Evolutionary conservation across 2,888 invertebrate species (phyloP), one percentile per base, ranked within the genome.

Genomic region (Lutraria lutraria): DNA sequence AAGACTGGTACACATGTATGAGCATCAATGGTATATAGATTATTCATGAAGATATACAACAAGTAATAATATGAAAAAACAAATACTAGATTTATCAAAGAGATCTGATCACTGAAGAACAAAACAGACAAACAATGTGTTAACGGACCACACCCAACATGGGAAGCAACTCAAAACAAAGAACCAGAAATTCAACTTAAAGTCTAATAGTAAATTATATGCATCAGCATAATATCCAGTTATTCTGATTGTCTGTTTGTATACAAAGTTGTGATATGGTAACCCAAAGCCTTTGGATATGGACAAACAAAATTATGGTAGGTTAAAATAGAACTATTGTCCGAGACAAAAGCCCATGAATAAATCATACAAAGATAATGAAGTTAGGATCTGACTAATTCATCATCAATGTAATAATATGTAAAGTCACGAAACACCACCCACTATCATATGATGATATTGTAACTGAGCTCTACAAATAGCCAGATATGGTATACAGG

Each of bases 251-350:
- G 3, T 68, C 8, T 4, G 21, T n/a, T 68, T 10, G 25, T 25
- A 68, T 68, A 68, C 63, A 68, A 25, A 25, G 25, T n/a, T 68
- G 63, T 68, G 25, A n/a, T 25, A 68, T n/a, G 12, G 63, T 25
- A 25, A 21, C 63, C n/a, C 21, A 25, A 68, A 68, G 13, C 13
- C 63, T 25, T 68, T 68, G n/a, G 25, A 68, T n/a, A 68, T n/a
- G 25, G 63, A 68, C 63, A n/a, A 68, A 68, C 25, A 25, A 68
- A 68, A 68, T 68, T 68, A 68, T 68, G 25, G 63, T 25, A 68
- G n/a, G 63, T 25, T 13, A 25, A 63, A 21, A n/a, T 68, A 25
- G 25, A 68, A 25, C 25, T 68, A 68, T 68, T 68, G 25, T 68
- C 63, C 10, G 63, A 10, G 63, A n/a, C 63, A 68, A 68, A 25